Evolutionary conservation across 2,797 vertebrate genomes (phyloP), one percentile per base, ranked within the genome.

Genomic region (Kryptopterus vitreolus): DNA sequence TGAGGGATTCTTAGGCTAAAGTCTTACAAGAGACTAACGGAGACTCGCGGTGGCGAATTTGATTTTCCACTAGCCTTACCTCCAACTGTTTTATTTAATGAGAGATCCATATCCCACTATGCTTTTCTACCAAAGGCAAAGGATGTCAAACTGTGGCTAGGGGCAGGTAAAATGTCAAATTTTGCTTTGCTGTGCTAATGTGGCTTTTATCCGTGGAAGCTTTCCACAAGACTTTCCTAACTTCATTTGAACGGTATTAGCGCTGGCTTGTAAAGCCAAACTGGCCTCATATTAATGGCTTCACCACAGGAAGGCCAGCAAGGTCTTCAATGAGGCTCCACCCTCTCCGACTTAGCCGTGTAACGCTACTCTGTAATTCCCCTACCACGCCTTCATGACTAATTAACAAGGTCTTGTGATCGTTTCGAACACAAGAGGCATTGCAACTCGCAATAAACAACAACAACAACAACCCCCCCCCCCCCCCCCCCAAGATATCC

Each of bases 121-220:
- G 61, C 29, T 52, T 82, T 74, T 12, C 75, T 84, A 26, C 78
- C 87, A 72, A 29, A 77, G 43, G 73, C 43, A 83, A 82, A 82
- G 88, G 90, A 93, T 90, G 88, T 89, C 91, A 92, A 83, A 85
- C 46, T 65, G 83, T 75, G 79, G 83, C 83, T 84, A 77, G 70
- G 87, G 82, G 81, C 16, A 74, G 85, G 55, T 68, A 88, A 83
- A 90, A 90, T 89, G 88, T 90, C 88, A 89, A 66, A 73, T 77
- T 84, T 71, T 72, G 87, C 88, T 88, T 83, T 82, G 83, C 83
- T 86, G 84, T 66, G 43, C 72, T 86, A 81, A 62, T 80, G 50
- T 84, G 50, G 82, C 78, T 84, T 79, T 86, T 85, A 88, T 86
- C 83, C 86, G 24, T 71, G 83, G 38, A 52, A 76, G 65, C 48